Conservation (phyloP, 2,888 invertebrate species). For the Acleris laterana region DNA sequence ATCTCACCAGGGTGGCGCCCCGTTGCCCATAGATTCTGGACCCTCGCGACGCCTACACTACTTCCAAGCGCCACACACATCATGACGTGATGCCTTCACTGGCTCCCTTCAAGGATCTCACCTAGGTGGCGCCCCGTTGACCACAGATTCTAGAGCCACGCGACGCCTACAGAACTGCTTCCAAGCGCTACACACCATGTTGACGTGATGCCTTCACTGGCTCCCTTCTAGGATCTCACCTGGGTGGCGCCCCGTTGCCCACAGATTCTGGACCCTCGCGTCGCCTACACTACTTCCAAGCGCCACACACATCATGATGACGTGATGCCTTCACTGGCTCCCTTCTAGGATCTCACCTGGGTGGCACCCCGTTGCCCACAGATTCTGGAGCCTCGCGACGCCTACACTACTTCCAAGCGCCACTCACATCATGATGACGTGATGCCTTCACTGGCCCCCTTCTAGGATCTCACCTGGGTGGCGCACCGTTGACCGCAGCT, state of each 20-base stretch:
- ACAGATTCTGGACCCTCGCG: slow-evolving; percentile 58
- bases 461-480: slow-evolving; percentile 47
- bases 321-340: neutral
- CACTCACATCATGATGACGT: neutral
- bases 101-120: no score
- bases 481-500: slow-evolving; percentile 51
- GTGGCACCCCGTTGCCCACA: slow-evolving; percentile 51
- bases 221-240: slow-evolving; percentile 42
- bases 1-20: no score
- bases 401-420: slow-evolving; percentile 54
- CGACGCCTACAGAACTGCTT: slow-evolving; percentile 55
- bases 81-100: no score
- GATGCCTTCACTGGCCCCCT: neutral
- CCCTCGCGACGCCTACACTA: no score
- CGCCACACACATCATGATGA: slow-evolving; percentile 46
- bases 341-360: slow-evolving; percentile 46
- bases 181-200: slow-evolving; percentile 42
- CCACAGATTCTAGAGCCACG: no score
- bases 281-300: slow-evolving; percentile 54
- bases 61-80: no score
- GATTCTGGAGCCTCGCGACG: slow-evolving; percentile 54
- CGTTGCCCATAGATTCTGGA: no score
- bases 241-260: slow-evolving; percentile 53
- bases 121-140: no score
- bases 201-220: neutral